phyloP scores from a whole-genome alignment of 2,888 invertebrate species.

The Tryphoninae sp. region DNA sequence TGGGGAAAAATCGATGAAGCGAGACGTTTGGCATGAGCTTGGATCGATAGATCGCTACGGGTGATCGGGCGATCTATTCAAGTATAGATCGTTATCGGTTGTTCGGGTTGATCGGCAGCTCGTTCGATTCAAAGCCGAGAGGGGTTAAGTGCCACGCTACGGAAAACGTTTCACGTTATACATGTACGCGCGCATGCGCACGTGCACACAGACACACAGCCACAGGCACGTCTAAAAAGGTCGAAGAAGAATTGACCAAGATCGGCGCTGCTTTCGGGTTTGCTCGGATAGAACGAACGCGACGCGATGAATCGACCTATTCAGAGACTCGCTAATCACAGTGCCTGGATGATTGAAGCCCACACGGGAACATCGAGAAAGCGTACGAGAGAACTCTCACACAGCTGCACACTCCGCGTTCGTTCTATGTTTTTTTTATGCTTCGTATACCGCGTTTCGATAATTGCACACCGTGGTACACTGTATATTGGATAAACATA shows the following conservation, averaged over 20 bases:
- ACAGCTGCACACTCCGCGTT: not conserved
- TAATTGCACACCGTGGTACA: not conserved
- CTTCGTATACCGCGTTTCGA: not conserved
- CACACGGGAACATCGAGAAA: not conserved
- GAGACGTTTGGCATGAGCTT: constrained; percentile 40
- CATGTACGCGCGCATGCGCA: too few species aligned
- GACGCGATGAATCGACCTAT: constrained; percentile 36
- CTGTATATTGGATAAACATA: too few species aligned
- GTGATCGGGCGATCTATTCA: constrained; percentile 37
- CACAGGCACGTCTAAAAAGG: not conserved
- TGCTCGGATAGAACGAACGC: constrained; percentile 7
- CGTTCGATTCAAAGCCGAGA: constrained; percentile 50
- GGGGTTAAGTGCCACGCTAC: constrained; percentile 65
- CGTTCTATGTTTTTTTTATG: constrained; percentile 30
- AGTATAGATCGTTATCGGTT: constrained; percentile 67
- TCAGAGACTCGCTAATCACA: constrained; percentile 41
- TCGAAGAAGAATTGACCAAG: too few species aligned
- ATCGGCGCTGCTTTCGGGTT: constrained; percentile 3
- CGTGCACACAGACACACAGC: not conserved
- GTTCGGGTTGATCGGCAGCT: constrained; percentile 62
- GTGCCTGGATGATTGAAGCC: constrained; percentile 26
- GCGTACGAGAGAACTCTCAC: not conserved
- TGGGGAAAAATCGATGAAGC: constrained; percentile 56
- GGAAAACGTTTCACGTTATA: constrained; percentile 9
- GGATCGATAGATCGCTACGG: constrained; percentile 2